phyloP scores from a whole-genome alignment of 2,797 vertebrate species.

The Neosalanx taihuensis region DNA sequence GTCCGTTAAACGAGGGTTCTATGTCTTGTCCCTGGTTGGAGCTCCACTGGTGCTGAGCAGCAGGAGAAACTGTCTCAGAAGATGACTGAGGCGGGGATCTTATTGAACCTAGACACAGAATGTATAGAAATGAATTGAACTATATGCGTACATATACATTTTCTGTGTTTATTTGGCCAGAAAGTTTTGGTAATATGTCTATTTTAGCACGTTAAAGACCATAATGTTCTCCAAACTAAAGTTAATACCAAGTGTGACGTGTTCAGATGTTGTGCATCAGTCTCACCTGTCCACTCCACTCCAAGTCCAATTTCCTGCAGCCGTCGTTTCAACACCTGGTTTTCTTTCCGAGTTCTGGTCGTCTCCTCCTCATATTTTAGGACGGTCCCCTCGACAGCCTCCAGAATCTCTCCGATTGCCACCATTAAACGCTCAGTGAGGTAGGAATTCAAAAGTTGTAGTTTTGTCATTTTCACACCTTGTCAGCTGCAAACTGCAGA shows the following conservation, averaged over 20 bases:
- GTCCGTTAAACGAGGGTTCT: conserved; percentile 23
- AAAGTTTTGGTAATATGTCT: background rate
- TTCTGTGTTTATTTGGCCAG: background rate
- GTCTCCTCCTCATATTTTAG: conserved; percentile 50
- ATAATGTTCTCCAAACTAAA: background rate
- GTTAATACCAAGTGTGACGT: too few species aligned
- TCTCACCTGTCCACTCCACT: conserved; percentile 14
- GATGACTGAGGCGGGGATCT: background rate
- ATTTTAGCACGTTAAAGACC: background rate
- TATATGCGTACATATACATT: background rate
- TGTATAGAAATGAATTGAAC: background rate
- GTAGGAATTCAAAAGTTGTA: conserved; percentile 42
- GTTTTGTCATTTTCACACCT: conserved; percentile 32
- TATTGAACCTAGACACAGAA: background rate
- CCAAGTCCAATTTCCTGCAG: conserved; percentile 29
- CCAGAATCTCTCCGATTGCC: conserved; percentile 48
- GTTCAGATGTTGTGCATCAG: background rate
- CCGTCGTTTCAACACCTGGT: conserved; percentile 43
- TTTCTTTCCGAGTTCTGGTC: conserved; percentile 40
- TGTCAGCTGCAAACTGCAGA: too few species aligned
- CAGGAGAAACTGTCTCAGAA: conserved; percentile 6
- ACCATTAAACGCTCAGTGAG: conserved; percentile 42
- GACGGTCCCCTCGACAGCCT: conserved; percentile 40
- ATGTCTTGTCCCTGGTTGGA: conserved; percentile 21
- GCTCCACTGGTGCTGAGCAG: conserved; percentile 19